phyloP scores from a whole-genome alignment of 2,888 invertebrate species.

The Tachystola acroxantha region DNA sequence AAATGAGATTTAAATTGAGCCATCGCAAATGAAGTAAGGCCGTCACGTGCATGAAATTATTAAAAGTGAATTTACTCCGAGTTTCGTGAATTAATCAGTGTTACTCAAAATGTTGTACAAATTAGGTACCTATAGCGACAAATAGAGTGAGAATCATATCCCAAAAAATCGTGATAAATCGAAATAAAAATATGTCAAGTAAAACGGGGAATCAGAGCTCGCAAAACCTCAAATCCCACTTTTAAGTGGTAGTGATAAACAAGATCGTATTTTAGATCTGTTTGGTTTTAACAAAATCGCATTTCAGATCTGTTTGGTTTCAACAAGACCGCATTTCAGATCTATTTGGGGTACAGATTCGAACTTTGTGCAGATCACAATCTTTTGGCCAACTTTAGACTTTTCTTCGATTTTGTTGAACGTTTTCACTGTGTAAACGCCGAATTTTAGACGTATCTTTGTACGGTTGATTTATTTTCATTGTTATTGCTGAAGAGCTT shows the following conservation, averaged over 20 bases:
- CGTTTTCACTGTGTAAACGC: background rate
- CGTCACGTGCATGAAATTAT: no score
- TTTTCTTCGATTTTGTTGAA: conserved; percentile 9
- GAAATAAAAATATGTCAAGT: no score
- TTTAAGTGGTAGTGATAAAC: conserved; percentile 50
- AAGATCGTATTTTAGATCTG: background rate
- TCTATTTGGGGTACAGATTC: conserved; percentile 46
- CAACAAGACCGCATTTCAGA: conserved; percentile 44
- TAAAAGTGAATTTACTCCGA: no score
- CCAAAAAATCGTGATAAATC: no score
- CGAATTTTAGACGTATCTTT: background rate
- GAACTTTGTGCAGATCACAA: conserved; percentile 59
- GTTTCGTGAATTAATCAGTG: no score
- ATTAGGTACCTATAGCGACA: no score
- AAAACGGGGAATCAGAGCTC: background rate
- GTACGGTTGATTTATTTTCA: conserved; percentile 1
- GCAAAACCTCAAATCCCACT: conserved; percentile 37
- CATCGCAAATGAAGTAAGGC: no score
- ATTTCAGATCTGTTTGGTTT: conserved; percentile 1
- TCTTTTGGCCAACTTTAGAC: conserved; percentile 36
- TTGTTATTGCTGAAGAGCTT: background rate
- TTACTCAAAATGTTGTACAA: no score
- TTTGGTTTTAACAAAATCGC: conserved; percentile 27
- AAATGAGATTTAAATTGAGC: no score
- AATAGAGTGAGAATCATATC: no score